Percentiles rank a stretch among this genome's conserved stretches.
These are phyloP conservation scores for Beroe forskalii DNA, from an alignment of 37 sponge, comb jelly and placozoan genomes.

Conservation along the genomic window DNA sequence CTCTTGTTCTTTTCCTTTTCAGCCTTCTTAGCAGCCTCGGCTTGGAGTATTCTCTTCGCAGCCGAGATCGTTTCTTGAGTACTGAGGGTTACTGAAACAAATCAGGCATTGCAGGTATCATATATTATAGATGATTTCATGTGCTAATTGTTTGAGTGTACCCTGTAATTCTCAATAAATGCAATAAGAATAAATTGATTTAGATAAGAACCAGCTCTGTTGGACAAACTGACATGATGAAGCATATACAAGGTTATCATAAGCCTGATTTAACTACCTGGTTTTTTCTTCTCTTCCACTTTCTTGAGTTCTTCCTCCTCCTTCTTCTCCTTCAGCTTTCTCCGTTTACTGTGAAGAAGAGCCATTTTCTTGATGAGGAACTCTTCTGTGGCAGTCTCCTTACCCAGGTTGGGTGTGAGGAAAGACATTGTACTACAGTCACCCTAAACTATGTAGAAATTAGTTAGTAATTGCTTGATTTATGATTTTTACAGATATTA, in stretches of 20 bases:
- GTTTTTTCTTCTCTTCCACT: not conserved
- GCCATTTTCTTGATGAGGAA: constrained; percentile 59
- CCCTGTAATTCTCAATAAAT: no score
- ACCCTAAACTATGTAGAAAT: no score
- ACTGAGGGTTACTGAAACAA: constrained; percentile 22
- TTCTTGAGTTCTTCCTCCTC: constrained; percentile 20
- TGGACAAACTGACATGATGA: no score
- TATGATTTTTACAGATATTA: not conserved
- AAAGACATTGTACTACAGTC: not conserved
- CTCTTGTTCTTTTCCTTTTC: constrained; percentile 39
- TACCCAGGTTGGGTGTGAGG: constrained; percentile 17
- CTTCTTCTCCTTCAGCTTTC: constrained; percentile 62
- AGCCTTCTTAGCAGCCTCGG: not conserved
- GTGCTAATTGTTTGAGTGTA: no score
- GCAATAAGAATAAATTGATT: no score
- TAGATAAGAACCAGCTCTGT: no score
- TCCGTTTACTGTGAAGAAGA: constrained; percentile 29
- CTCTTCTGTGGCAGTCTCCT: constrained; percentile 30
- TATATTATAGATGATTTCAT: no score
- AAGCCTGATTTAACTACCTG: constrained; percentile 18
- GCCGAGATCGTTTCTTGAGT: constrained; percentile 39
- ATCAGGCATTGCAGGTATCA: no score
- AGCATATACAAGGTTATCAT: no score
- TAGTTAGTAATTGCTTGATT: no score
- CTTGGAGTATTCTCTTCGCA: constrained; percentile 45